Evolutionary conservation across 2,113 vertebrate species (phyloP).

Genomic region (Forbesichthys agassizii): DNA sequence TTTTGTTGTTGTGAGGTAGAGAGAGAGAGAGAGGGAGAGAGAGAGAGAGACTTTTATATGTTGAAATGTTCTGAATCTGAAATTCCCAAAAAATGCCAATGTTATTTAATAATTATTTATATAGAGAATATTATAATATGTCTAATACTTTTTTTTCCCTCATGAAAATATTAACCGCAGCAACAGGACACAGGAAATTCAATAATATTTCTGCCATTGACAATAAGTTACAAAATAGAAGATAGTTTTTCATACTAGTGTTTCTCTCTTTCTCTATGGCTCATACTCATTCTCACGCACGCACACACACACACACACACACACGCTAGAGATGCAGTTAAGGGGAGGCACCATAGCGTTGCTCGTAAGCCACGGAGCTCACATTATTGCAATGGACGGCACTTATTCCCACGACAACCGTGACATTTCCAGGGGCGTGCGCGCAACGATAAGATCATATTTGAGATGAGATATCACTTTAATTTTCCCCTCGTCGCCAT

Average conservation of each 20-base stretch:
- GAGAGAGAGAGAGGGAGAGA: neutral
- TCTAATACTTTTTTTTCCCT: too few species aligned
- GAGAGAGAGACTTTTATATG: neutral
- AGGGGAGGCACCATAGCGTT: conserved; percentile 4
- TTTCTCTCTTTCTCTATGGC: too few species aligned
- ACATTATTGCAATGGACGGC: conserved; percentile 46
- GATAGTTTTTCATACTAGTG: too few species aligned
- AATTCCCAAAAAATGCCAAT: too few species aligned
- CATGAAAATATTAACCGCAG: too few species aligned
- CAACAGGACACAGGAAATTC: too few species aligned
- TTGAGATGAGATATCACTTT: conserved; percentile 28
- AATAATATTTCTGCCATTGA: too few species aligned
- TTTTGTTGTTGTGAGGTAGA: conserved; percentile 12
- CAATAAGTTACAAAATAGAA: too few species aligned
- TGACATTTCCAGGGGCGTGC: conserved; percentile 53
- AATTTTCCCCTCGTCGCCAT: neutral
- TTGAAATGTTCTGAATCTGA: too few species aligned
- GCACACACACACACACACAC: neutral
- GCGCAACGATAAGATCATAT: conserved; percentile 41
- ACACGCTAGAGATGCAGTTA: neutral
- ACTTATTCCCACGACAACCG: conserved; percentile 54
- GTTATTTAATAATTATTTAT: too few species aligned
- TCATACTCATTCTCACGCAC: neutral
- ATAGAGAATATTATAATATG: too few species aligned
- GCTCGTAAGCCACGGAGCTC: conserved; percentile 40